phyloP scores from a whole-genome alignment of 1,140 invertebrate genomes.

The Physella acuta region DNA sequence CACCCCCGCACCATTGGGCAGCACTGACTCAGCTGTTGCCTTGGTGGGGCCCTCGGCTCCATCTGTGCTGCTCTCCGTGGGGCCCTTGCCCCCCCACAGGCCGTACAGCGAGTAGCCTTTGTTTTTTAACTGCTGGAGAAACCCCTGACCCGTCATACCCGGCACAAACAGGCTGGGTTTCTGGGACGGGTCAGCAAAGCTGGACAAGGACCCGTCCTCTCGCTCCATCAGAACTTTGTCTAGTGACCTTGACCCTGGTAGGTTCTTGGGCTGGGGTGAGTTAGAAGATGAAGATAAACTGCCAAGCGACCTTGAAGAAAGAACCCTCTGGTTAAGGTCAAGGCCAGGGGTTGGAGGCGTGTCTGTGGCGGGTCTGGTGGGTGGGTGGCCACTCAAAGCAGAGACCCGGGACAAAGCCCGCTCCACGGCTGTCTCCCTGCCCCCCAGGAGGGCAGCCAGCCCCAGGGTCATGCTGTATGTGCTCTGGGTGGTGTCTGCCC shows the following conservation, averaged over 20 bases:
- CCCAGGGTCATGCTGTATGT: constrained; percentile 80
- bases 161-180: constrained; percentile 20
- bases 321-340: constrained; percentile 9
- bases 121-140: constrained; percentile 45
- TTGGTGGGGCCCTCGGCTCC: constrained; percentile 10
- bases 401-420: constrained; percentile 6
- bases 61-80: constrained; percentile 6
- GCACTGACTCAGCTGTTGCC: constrained; percentile 22
- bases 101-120: constrained; percentile 45
- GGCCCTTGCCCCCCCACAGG: constrained; percentile 32
- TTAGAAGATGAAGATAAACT: neutral
- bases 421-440: constrained; percentile 69
- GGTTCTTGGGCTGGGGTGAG: neutral
- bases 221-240: constrained; percentile 9
- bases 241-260: constrained; percentile 25
- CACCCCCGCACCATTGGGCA: constrained; percentile 28
- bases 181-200: neutral
- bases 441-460: constrained; percentile 78
- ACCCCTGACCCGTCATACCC: constrained; percentile 24
- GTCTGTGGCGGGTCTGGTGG: neutral
- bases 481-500: constrained; percentile 64
- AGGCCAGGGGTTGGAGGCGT: neutral
- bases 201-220: neutral
- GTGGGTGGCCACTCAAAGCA: neutral
- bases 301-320: neutral